Conservation (phyloP, 92 coral and sea anemone genomes). For the Siderastrea siderea region DNA sequence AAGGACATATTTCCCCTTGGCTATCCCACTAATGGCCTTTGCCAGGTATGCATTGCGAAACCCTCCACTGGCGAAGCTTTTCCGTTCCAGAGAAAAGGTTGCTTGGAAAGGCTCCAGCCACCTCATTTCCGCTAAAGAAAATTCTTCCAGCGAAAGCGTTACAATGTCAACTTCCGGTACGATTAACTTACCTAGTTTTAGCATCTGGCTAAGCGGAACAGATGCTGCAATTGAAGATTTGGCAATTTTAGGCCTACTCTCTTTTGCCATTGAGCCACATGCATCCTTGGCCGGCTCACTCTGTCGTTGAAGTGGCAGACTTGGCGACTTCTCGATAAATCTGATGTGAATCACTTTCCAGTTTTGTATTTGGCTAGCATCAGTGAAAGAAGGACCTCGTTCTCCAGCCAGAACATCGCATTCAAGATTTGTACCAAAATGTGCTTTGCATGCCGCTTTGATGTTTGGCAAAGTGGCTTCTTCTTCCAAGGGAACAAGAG, state of each 20-base stretch:
- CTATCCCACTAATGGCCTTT: conserved; percentile 26
- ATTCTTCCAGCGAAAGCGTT: conserved; percentile 47
- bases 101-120: conserved; percentile 48
- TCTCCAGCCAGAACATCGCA: conserved; percentile 67
- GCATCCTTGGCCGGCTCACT: too few relatives aligned
- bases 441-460: too few relatives aligned
- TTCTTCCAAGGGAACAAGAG: too few relatives aligned
- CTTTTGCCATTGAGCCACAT: conserved; percentile 4
- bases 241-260: conserved; percentile 3
- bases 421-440: conserved; percentile 13
- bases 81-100: conserved; percentile 19
- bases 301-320: too few relatives aligned
- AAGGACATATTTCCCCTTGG: conserved; percentile 32
- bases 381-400: conserved; percentile 59
- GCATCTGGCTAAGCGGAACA: conserved; percentile 53
- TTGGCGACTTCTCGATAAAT: too few relatives aligned
- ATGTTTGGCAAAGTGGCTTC: too few relatives aligned
- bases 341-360: conserved; percentile 68
- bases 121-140: conserved; percentile 14
- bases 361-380: conserved; percentile 47
- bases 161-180: conserved; percentile 37
- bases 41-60: conserved; percentile 34
- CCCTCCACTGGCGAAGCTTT: conserved; percentile 18
- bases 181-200: conserved; percentile 47
- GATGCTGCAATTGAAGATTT: conserved; percentile 40